Evolutionary conservation across 2,888 invertebrate genomes (phyloP), one percentile per base, ranked within the genome.

Genomic region (Ryuthela nishihirai): DNA sequence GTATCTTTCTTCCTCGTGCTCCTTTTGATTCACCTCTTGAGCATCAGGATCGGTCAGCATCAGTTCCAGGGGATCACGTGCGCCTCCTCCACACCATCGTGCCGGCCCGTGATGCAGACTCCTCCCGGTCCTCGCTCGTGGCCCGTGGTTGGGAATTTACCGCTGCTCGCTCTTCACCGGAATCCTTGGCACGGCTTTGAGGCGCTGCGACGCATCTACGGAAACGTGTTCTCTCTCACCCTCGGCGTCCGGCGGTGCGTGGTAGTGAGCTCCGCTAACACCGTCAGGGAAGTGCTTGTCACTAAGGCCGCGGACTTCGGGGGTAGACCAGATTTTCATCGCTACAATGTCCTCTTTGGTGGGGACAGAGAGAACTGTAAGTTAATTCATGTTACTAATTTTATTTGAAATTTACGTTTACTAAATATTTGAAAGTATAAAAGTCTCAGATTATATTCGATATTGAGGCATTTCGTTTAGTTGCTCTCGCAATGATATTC

Each of bases 331-430:
- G 83, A 89, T 72, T 89, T 89, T 72, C 72, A 84, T 65, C 77
- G 90, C 15, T 90, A 87, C 72, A 84, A 88, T 70, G 81, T 83
- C 65, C 82, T 90, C 6, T 90, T 90, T 73, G 88, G 87, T 23
- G 88, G 87, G 26, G 85, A 89, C 74, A 78, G 88, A 47, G 87
- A 88, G 74, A 88, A 88, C 72, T 89, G 89, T 89, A 75, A 88
- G 89, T 79, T 12, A 38, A 44, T 9, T 15, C n/a, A 29, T 29
- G 9, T 29, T n/a, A n/a, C n/a, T n/a, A n/a, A n/a, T n/a, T n/a
- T n/a, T n/a, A n/a, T n/a, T n/a, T n/a, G n/a, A n/a, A n/a, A 7
- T 32, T 32, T 3, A n/a, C n/a, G 39, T 17, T 17, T 17, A 17
- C 3, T n/a, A n/a, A 39, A 39, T 2, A 17, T 17, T 17, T 15